Percentiles rank a stretch among this genome's conserved stretches.
These are phyloP conservation scores for Neosilurus hyrtlii DNA, from an alignment of 2,797 vertebrate species.

Conservation along the genomic window DNA sequence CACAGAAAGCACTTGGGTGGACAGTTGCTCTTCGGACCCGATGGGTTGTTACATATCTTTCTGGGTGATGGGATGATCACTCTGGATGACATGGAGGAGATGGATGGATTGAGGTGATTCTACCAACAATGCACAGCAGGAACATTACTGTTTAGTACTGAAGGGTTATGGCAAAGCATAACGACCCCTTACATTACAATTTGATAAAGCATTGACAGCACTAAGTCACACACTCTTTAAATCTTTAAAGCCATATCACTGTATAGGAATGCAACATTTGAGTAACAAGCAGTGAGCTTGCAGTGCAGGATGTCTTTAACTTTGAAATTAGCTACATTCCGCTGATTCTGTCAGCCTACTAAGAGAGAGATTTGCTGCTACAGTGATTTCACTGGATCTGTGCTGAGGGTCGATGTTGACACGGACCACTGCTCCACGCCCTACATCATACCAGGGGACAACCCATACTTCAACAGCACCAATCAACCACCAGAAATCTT, in stretches of 20 bases:
- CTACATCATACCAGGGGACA: constrained; percentile 89
- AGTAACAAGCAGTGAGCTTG: not conserved
- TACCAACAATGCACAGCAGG: not conserved
- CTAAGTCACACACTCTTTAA: not conserved
- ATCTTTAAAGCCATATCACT: not conserved
- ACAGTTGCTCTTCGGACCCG: constrained; percentile 89
- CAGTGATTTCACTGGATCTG: constrained; percentile 97
- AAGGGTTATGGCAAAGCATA: not conserved
- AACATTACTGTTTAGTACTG: not conserved
- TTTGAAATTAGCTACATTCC: constrained; percentile 8
- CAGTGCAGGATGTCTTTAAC: not conserved
- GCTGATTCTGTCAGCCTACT: constrained; percentile 30
- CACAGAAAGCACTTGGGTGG: constrained; percentile 96
- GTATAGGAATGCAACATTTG: not conserved
- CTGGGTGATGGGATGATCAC: constrained; percentile 99
- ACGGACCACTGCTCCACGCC: constrained; percentile 83
- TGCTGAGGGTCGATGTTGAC: constrained; percentile 91
- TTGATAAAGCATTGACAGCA: not conserved
- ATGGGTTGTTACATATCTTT: constrained; percentile 91
- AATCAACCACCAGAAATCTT: constrained; percentile 98
- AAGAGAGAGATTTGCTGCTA: constrained; percentile 34
- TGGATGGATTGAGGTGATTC: constrained; percentile 96
- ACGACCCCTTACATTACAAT: not conserved
- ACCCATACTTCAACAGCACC: constrained; percentile 98
- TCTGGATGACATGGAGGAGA: constrained; percentile 98